Evolutionary conservation across 2,113 vertebrate genomes (phyloP).

Genomic region (Cryptoleucopteryx plumbea): DNA sequence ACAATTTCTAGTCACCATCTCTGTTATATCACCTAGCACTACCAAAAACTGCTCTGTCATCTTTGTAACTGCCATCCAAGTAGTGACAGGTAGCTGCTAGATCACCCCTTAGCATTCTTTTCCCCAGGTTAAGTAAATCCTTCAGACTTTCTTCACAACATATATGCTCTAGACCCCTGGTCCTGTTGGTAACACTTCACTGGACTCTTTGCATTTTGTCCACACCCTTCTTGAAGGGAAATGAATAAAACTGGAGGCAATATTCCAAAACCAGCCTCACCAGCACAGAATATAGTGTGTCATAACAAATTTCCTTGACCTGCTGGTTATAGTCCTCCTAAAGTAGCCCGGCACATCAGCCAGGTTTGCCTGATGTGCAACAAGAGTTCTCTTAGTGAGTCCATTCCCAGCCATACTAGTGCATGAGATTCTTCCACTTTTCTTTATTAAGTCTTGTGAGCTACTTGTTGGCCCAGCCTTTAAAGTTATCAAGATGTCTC

Average conservation of each 20-base stretch:
- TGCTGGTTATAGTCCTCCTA: background rate
- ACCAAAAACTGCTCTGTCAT: background rate
- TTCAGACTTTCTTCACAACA: background rate
- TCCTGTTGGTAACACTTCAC: background rate
- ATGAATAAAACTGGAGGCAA: background rate
- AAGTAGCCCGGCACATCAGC: background rate
- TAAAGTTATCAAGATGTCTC: background rate
- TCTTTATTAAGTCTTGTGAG: background rate
- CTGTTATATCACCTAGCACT: background rate
- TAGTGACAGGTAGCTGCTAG: background rate
- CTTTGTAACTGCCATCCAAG: background rate
- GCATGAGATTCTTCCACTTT: background rate
- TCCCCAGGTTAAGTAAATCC: background rate
- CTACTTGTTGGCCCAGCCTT: background rate
- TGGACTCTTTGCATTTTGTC: background rate
- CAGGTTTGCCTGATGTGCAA: background rate
- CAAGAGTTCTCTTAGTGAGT: background rate
- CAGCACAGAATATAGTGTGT: background rate
- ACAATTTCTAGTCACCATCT: background rate
- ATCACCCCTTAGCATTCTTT: background rate
- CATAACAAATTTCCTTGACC: background rate
- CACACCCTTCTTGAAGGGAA: background rate
- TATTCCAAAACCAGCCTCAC: background rate
- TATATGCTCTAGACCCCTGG: background rate
- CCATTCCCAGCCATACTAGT: background rate